Percentiles rank a stretch among this genome's conserved stretches.
Conservation (phyloP, 1,140 invertebrate species). For the Drosophila varians region DNA sequence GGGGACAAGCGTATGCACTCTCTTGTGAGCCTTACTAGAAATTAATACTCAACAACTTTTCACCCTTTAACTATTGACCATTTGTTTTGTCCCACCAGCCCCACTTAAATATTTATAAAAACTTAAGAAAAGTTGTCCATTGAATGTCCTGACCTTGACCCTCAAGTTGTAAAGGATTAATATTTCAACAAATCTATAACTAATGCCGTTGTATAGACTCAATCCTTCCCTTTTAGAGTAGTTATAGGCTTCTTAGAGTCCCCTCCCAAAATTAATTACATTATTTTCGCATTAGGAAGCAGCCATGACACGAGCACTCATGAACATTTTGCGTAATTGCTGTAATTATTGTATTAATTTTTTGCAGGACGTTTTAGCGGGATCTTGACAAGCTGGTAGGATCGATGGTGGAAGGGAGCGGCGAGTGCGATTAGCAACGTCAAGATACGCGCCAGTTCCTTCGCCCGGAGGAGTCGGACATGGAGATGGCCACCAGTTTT, state of each 20-base stretch:
- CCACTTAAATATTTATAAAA: not conserved
- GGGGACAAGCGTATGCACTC: conserved; percentile 9
- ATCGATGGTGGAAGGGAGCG: not conserved
- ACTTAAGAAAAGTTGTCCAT: not conserved
- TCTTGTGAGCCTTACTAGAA: too few species aligned
- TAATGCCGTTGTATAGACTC: too few species aligned
- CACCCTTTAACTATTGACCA: too few species aligned
- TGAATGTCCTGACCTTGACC: too few species aligned
- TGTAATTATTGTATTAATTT: conserved; percentile 70
- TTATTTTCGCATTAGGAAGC: conserved; percentile 82
- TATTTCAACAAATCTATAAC: too few species aligned
- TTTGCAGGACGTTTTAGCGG: not conserved
- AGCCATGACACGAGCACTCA: conserved; percentile 77
- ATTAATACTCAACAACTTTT: too few species aligned
- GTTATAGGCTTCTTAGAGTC: too few species aligned
- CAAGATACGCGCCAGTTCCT: conserved; percentile 54
- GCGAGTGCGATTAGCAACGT: conserved; percentile 51
- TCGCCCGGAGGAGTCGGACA: conserved; percentile 31
- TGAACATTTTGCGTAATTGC: conserved; percentile 78
- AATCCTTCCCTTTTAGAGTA: too few species aligned
- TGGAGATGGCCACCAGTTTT: conserved; percentile 33
- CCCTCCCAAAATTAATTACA: conserved; percentile 73
- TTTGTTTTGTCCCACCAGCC: too few species aligned
- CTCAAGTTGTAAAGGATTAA: too few species aligned
- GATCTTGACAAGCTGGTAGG: conserved; percentile 32